Evolutionary conservation across 2,888 invertebrate species (phyloP).

Genomic region (Agonopterix heracliana): DNA sequence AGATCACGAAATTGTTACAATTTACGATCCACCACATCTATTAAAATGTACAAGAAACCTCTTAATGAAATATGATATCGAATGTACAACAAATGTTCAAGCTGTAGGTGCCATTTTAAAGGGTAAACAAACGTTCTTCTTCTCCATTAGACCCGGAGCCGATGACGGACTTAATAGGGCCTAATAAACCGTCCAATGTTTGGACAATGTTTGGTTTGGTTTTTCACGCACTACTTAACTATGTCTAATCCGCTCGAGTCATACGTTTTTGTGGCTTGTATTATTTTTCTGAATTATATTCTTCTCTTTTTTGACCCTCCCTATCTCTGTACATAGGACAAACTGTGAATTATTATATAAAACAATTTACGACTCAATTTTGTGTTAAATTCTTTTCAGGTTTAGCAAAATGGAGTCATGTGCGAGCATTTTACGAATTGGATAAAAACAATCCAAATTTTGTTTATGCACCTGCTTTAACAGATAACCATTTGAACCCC

Average conservation of each 20-base stretch:
- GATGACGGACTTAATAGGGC: not conserved
- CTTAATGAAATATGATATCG: constrained; percentile 14
- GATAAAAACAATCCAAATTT: constrained; percentile 18
- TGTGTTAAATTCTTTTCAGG: constrained; percentile 9
- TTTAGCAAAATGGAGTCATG: constrained; percentile 8
- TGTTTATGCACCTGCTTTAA: constrained; percentile 20
- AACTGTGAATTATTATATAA: not conserved
- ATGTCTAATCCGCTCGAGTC: not conserved
- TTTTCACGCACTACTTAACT: not conserved
- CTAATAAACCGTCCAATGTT: not conserved
- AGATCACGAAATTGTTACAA: constrained; percentile 9
- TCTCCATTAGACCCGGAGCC: not conserved
- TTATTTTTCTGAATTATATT: not conserved
- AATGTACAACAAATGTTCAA: constrained; percentile 2
- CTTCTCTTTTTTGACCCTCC: not conserved
- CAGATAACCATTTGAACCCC: constrained; percentile 14
- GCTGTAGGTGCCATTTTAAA: not conserved
- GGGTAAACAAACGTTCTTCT: not conserved
- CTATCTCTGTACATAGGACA: not conserved
- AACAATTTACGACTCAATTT: not conserved
- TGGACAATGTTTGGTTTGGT: not conserved
- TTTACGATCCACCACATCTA: constrained; percentile 15
- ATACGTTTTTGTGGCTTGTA: not conserved
- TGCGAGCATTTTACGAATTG: constrained; percentile 7
- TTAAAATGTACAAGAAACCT: constrained; percentile 16